Evolutionary conservation across 2,113 vertebrate species (phyloP).

Genomic region (Meles meles): DNA sequence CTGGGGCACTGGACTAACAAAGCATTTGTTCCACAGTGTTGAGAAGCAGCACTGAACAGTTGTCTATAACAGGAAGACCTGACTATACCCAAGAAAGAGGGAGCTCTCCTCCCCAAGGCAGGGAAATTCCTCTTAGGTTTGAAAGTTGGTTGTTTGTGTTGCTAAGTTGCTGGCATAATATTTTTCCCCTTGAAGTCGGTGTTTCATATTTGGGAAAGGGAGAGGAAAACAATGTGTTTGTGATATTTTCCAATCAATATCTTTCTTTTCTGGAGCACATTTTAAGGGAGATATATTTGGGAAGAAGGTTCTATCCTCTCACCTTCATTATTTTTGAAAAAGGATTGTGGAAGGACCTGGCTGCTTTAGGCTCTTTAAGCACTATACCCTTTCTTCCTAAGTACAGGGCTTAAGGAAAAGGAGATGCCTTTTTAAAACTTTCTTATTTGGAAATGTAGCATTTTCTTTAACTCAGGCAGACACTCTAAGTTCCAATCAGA

Average conservation of each 20-base stretch:
- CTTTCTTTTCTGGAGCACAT: not conserved
- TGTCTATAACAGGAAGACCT: not conserved
- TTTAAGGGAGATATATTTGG: not conserved
- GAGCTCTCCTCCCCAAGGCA: not conserved
- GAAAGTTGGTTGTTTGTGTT: conserved; percentile 36
- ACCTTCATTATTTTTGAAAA: not conserved
- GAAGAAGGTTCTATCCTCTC: not conserved
- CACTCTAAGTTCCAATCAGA: not conserved
- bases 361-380: not conserved
- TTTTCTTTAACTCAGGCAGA: not conserved
- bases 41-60: not conserved
- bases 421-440: not conserved
- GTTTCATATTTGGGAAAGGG: not conserved
- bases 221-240: not conserved
- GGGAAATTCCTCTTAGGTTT: conserved; percentile 51
- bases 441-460: not conserved
- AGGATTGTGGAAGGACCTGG: not conserved
- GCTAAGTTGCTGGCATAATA: conserved; percentile 19
- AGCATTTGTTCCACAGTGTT: not conserved
- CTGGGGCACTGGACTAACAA: not conserved
- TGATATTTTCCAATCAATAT: not conserved
- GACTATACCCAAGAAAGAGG: not conserved
- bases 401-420: not conserved
- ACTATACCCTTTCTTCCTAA: not conserved
- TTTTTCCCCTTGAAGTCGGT: not conserved